phyloP scores from a whole-genome alignment of 2,113 vertebrate species.

The Uria aalge region DNA sequence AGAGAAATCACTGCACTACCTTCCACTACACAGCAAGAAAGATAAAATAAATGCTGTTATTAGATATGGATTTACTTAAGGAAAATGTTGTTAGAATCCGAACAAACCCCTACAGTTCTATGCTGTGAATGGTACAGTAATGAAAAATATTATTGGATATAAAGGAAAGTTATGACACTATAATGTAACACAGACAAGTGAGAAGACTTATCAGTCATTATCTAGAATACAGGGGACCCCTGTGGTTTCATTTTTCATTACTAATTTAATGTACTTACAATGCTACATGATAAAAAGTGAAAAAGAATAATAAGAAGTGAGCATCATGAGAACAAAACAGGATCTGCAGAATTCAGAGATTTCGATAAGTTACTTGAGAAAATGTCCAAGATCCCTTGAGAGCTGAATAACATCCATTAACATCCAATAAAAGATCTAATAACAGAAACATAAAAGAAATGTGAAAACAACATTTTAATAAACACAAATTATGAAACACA shows the following conservation, averaged over 20 bases:
- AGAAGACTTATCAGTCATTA: slow-evolving; percentile 41
- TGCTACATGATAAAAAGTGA: slow-evolving; percentile 51
- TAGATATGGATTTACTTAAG: slow-evolving; percentile 50
- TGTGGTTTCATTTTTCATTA: slow-evolving; percentile 54
- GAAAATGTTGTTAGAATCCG: slow-evolving; percentile 49
- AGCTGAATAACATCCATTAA: slow-evolving; percentile 35
- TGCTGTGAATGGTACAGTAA: background rate
- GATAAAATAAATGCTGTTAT: slow-evolving; percentile 46
- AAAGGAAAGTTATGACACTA: slow-evolving; percentile 44
- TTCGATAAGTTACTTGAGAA: slow-evolving; percentile 30
- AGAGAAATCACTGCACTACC: background rate
- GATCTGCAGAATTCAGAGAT: slow-evolving; percentile 1
- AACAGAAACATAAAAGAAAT: slow-evolving; percentile 40
- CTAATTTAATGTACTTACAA: slow-evolving; percentile 51
- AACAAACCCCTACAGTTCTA: slow-evolving; percentile 45
- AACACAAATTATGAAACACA: slow-evolving; percentile 40
- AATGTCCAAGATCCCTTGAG: background rate
- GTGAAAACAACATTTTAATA: slow-evolving; percentile 50
- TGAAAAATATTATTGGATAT: slow-evolving; percentile 51
- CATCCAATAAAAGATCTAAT: slow-evolving; percentile 7
- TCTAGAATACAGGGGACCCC: background rate
- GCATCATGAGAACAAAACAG: background rate
- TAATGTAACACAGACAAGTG: slow-evolving; percentile 14
- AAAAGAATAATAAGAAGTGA: background rate
- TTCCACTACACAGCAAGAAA: background rate